phyloP scores from a whole-genome alignment of 2,113 vertebrate genomes.

The Aegithalos caudatus region DNA sequence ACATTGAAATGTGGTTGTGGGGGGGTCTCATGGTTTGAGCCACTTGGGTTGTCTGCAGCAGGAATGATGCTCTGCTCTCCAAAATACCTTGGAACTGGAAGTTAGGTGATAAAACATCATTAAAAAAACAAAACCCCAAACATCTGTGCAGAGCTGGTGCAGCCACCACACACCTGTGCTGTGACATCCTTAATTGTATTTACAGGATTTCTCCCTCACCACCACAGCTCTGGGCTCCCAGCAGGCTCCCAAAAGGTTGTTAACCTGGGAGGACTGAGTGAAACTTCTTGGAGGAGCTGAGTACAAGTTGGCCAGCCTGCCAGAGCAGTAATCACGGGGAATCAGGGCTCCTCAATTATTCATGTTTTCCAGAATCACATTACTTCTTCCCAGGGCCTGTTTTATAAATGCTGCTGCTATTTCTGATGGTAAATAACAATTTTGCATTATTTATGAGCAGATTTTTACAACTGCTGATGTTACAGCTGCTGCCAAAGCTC shows the following conservation, averaged over 20 bases:
- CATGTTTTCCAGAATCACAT: slow-evolving; percentile 47
- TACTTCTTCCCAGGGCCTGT: slow-evolving; percentile 33
- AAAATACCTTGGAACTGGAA: neutral
- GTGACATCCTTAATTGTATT: accelerated
- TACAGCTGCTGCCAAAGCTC: slow-evolving; percentile 35
- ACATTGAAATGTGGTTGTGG: accelerated
- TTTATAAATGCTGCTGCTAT: slow-evolving; percentile 51
- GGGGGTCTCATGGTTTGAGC: neutral
- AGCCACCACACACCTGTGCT: neutral
- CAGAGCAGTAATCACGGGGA: neutral
- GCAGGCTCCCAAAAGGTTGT: neutral
- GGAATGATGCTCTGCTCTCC: neutral
- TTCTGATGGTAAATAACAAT: slow-evolving; percentile 62
- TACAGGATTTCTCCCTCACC: neutral
- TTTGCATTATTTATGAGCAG: slow-evolving; percentile 62
- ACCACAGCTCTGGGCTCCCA: neutral
- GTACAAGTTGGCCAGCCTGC: neutral
- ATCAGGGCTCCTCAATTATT: slow-evolving; percentile 54
- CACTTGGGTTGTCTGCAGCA: neutral
- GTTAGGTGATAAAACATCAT: neutral
- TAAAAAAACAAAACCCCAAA: neutral
- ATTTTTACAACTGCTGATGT: slow-evolving; percentile 56
- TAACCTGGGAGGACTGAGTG: neutral
- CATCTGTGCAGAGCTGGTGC: neutral
- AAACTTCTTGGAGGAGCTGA: neutral